A percentile compares a stretch with the other conserved stretches of the same genome.
phyloP scores from a whole-genome alignment of 1,140 invertebrate species.

The Planococcus citri region DNA sequence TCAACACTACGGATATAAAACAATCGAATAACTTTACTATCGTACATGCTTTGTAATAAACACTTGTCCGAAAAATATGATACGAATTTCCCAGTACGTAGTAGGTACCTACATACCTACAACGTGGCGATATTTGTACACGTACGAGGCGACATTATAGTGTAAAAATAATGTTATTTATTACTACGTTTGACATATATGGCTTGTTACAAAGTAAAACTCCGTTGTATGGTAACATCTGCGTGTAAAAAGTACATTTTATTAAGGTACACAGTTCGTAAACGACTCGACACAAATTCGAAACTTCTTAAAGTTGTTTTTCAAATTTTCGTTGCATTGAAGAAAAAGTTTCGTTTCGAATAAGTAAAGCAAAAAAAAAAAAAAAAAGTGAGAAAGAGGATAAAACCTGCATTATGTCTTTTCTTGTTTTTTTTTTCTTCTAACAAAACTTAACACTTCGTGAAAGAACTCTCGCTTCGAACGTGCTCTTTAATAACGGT shows the following conservation, averaged over 20 bases:
- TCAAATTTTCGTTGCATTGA: conserved; percentile 7
- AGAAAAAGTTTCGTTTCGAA: conserved; percentile 2
- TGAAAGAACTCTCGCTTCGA: conserved; percentile 1
- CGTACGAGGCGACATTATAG: conserved; percentile 5
- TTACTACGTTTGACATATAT: conserved; percentile 4
- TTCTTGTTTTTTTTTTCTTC: neutral
- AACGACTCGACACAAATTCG: conserved; percentile 6
- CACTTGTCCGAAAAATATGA: conserved; percentile 3
- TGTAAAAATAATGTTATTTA: conserved; percentile 13
- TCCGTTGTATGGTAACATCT: conserved; percentile 7
- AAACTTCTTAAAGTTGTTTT: conserved; percentile 8
- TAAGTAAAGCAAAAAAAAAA: neutral
- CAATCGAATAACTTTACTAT: too few species aligned
- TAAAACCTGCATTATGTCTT: neutral
- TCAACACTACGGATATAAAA: neutral
- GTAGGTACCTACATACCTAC: too few species aligned
- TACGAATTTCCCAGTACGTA: neutral
- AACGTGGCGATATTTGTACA: neutral
- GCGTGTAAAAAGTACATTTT: conserved; percentile 18
- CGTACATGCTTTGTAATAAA: neutral
- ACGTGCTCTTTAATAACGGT: conserved; percentile 6
- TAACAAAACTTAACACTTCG: neutral
- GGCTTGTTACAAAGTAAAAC: conserved; percentile 17
- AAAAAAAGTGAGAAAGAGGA: neutral
- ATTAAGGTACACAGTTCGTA: conserved; percentile 12